These are phyloP conservation scores for Cantharis nigra DNA, from an alignment of 2,888 invertebrate species.

Conservation along the genomic window DNA sequence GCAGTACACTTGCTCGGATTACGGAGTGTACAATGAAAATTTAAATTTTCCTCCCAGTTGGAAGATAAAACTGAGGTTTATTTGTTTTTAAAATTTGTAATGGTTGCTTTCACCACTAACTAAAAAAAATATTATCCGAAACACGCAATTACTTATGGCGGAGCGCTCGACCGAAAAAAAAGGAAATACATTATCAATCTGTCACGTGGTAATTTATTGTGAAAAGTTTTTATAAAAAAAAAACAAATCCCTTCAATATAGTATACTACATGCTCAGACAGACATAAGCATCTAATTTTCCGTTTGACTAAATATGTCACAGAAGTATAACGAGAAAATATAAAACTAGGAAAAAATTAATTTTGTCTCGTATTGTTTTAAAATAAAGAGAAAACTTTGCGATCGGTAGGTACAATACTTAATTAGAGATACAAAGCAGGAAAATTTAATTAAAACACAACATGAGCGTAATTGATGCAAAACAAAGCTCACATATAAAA, in stretches of 20 bases:
- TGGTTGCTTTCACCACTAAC: not conserved
- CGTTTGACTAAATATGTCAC: not conserved
- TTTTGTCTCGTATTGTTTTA: not conserved
- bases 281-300: slow-evolving; percentile 4
- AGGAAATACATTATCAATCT: not conserved
- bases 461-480: slow-evolving; percentile 1
- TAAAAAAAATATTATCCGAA: not conserved
- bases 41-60: slow-evolving; percentile 6
- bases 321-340: not conserved
- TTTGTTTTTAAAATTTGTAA: not conserved
- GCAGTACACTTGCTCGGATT: slow-evolving; percentile 24
- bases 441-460: slow-evolving; percentile 3
- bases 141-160: not conserved
- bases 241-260: slow-evolving; percentile 10
- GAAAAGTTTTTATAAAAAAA: slow-evolving; percentile 20
- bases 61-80: not conserved
- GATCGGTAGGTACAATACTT: not conserved
- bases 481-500: slow-evolving; percentile 1
- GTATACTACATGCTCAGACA: not conserved
- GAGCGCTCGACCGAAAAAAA: not conserved
- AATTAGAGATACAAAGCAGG: not conserved
- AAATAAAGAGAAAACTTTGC: not conserved
- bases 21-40: slow-evolving; percentile 20
- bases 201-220: slow-evolving; percentile 18
- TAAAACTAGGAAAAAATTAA: not conserved